Percentiles rank a stretch among this genome's conserved stretches.
These are phyloP conservation scores for Lydus trimaculatus DNA, from an alignment of 2,888 invertebrate genomes.

Conservation along the genomic window DNA sequence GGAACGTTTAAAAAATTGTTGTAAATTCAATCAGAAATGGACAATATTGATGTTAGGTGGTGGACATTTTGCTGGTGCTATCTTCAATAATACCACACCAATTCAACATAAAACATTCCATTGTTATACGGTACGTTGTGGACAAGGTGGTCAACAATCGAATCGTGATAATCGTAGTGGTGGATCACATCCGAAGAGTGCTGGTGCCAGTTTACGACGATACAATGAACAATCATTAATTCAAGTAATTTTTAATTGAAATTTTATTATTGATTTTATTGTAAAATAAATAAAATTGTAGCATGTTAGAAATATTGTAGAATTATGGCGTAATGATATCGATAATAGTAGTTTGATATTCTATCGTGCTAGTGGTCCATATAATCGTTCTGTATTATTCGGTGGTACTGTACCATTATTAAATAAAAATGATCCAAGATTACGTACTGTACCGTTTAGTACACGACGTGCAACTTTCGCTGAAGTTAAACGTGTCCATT, in stretches of 20 bases:
- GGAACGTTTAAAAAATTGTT: slow-evolving; percentile 48
- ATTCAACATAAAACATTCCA: slow-evolving; percentile 83
- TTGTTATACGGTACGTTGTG: slow-evolving; percentile 82
- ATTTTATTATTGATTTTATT: not conserved
- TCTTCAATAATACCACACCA: slow-evolving; percentile 67
- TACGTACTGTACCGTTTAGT: slow-evolving; percentile 80
- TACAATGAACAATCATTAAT: slow-evolving; percentile 80
- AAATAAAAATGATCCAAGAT: slow-evolving; percentile 67
- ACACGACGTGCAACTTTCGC: slow-evolving; percentile 82
- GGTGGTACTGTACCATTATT: slow-evolving; percentile 76
- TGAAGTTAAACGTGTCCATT: slow-evolving; percentile 79
- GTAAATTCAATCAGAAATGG: slow-evolving; percentile 63
- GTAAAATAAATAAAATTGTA: too few relatives aligned
- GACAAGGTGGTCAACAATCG: slow-evolving; percentile 81
- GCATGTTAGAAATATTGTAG: slow-evolving; percentile 78
- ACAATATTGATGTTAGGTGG: slow-evolving; percentile 84
- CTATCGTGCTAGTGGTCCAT: slow-evolving; percentile 77
- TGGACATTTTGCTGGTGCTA: slow-evolving; percentile 81
- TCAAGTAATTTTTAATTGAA: slow-evolving; percentile 64
- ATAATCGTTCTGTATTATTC: slow-evolving; percentile 76
- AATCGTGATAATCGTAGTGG: slow-evolving; percentile 68
- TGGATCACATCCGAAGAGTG: slow-evolving; percentile 75
- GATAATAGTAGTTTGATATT: slow-evolving; percentile 74
- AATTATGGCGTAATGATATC: slow-evolving; percentile 73
- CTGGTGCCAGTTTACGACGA: slow-evolving; percentile 80